Percentiles rank a stretch among this genome's conserved stretches.
phyloP scores from a whole-genome alignment of 2,797 vertebrate genomes.

The Hippopotamyrus pictus region DNA sequence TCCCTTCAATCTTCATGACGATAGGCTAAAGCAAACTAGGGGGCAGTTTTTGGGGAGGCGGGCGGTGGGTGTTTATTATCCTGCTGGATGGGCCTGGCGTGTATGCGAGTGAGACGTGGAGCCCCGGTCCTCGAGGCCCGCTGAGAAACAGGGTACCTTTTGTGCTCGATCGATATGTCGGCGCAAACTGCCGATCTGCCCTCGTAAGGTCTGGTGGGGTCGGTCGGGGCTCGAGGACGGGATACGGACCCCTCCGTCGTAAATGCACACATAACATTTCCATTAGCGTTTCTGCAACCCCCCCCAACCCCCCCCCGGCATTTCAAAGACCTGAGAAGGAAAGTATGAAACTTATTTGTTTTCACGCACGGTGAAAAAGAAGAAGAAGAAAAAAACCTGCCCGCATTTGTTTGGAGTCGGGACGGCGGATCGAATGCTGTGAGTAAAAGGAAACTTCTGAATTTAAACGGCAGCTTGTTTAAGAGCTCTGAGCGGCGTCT shows the following conservation, averaged over 20 bases:
- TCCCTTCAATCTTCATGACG: slow-evolving; percentile 39
- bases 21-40: not conserved
- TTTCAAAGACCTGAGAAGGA: not conserved
- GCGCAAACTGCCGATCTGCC: not conserved
- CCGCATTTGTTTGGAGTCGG: not conserved
- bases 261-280: slow-evolving; percentile 14
- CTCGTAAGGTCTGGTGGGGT: not conserved
- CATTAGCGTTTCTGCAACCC: not conserved
- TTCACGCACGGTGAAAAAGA: not conserved
- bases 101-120: not conserved
- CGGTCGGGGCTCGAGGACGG: not conserved
- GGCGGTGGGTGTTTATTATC: slow-evolving; percentile 23
- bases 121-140: not conserved
- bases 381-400: not conserved
- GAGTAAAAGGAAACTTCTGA: not conserved
- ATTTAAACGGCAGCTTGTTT: not conserved
- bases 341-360: slow-evolving; percentile 5
- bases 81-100: not conserved
- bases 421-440: not conserved
- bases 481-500: not conserved
- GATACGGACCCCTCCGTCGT: not conserved
- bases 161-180: not conserved
- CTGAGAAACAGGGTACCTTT: slow-evolving; percentile 13
- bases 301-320: not conserved
- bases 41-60: not conserved